Evolutionary conservation across 2,797 vertebrate genomes (phyloP).

Genomic region (Acipenser transmontanus): DNA sequence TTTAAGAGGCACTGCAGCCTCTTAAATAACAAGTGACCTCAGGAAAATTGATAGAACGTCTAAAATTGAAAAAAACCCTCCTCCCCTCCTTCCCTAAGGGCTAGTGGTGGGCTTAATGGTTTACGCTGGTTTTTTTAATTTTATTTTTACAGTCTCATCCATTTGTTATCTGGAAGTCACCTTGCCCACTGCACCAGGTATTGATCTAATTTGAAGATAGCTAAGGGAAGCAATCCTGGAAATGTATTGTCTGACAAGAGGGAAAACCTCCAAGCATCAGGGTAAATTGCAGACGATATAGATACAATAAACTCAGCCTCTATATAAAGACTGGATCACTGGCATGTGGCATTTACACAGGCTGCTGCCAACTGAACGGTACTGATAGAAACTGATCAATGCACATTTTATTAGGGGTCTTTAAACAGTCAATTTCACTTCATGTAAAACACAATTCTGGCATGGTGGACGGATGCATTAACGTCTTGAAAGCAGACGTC

Average conservation of each 20-base stretch:
- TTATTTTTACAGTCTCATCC: slow-evolving; percentile 40
- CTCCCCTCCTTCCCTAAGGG: slow-evolving; percentile 24
- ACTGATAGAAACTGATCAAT: too few species aligned
- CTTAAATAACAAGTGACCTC: slow-evolving; percentile 41
- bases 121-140: slow-evolving; percentile 21
- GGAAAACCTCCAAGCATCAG: slow-evolving; percentile 25
- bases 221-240: slow-evolving; percentile 26
- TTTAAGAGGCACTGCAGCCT: too few species aligned
- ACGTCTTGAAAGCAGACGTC: too few species aligned
- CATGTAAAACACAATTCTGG: too few species aligned
- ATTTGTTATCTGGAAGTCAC: slow-evolving; percentile 31
- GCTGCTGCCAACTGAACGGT: too few species aligned
- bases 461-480: too few species aligned
- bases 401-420: too few species aligned
- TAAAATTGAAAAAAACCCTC: slow-evolving; percentile 16
- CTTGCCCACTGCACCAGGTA: slow-evolving; percentile 25
- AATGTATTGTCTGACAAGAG: slow-evolving; percentile 36
- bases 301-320: too few species aligned
- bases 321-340: too few species aligned
- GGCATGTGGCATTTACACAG: too few species aligned
- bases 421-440: too few species aligned
- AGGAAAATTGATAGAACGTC: slow-evolving; percentile 37
- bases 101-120: slow-evolving; percentile 26
- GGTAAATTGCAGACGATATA: not conserved
- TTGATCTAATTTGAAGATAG: slow-evolving; percentile 36